Percentiles rank a stretch among this genome's conserved stretches.
These are phyloP conservation scores for Channallabes apus DNA, from an alignment of 2,797 vertebrate genomes.

Conservation along the genomic window DNA sequence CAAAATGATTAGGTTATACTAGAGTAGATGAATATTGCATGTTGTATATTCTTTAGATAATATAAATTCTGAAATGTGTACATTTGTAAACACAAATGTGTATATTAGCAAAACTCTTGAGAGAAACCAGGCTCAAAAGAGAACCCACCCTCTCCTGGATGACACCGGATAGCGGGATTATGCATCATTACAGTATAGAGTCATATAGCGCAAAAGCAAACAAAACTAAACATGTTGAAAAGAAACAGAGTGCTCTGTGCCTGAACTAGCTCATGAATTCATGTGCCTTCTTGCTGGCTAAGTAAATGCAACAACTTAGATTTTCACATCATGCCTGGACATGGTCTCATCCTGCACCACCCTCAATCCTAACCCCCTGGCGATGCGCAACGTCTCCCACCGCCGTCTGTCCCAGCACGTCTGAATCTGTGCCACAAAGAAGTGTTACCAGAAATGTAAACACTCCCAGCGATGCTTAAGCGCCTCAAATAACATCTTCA, in stretches of 20 bases:
- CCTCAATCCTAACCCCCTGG: neutral
- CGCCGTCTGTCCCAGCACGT: slow-evolving; percentile 33
- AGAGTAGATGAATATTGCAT: neutral
- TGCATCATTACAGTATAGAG: slow-evolving; percentile 17
- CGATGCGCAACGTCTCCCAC: slow-evolving; percentile 11
- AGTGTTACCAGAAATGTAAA: slow-evolving; percentile 41
- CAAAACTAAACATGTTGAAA: neutral
- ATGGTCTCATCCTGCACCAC: slow-evolving; percentile 27
- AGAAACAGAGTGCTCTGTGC: slow-evolving; percentile 28
- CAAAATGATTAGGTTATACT: neutral
- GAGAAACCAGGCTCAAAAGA: neutral
- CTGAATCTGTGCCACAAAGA: slow-evolving; percentile 29
- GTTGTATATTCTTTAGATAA: neutral
- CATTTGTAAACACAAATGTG: neutral
- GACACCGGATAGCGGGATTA: slow-evolving; percentile 19
- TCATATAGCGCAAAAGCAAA: neutral
- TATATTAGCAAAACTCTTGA: neutral
- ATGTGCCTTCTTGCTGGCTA: slow-evolving; percentile 63
- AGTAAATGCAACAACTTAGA: slow-evolving; percentile 65
- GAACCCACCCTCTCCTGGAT: neutral
- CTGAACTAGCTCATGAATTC: slow-evolving; percentile 47
- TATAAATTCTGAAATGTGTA: no score
- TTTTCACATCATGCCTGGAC: slow-evolving; percentile 60
- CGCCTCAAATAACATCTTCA: slow-evolving; percentile 51
- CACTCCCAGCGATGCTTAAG: slow-evolving; percentile 34